Evolutionary conservation across 2,797 vertebrate species (phyloP), one percentile per base, ranked within the genome.

Genomic region (Vespertilio murinus): DNA sequence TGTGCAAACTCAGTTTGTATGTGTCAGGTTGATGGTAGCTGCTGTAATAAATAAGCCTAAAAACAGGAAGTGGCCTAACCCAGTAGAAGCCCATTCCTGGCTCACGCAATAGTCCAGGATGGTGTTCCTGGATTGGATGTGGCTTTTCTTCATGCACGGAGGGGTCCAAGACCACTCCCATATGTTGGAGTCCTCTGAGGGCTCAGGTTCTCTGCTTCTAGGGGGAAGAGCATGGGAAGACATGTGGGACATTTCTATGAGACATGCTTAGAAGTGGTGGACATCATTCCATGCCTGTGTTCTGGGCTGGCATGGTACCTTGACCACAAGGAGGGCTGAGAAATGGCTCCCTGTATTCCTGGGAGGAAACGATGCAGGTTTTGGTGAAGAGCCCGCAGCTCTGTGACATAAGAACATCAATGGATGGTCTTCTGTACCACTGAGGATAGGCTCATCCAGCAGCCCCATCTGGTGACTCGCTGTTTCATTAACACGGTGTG

Each of bases 1-100:
- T 9, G 25, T 12, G 52, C 3, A 40, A 25, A 54, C 28, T 42
- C 56, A 4, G 30, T 74, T 65, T 3, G 47, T 77, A 20, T 81
- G 9, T 0, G 10, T 87, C 93, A 79, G 77, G 9, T 10, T 22
- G 16, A 30, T 1, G 11, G 79, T 20, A 42, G 61, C 9, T 82
- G 47, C 69, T 78, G 6, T 93, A 30, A 90, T 79, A 91, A 85
- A 70, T 45, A 85, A 75, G 38, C 42, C 79, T 80, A 8, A 38
- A 56, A 47, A 10, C 9, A 23, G 65, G 20, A 35, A 70, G 67
- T 35, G 22, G 40, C 71, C 52, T 38, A 40, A 61, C 23, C 14
- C n/a, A 20, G 11, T 12, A 22, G 33, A 59, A 92, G 8, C 7
- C 67, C n/a, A 3, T 74, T 79, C 89, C 16, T 71, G 47, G 52